Conservation (phyloP, 2,888 invertebrate genomes). For the Lithophane leautieri region DNA sequence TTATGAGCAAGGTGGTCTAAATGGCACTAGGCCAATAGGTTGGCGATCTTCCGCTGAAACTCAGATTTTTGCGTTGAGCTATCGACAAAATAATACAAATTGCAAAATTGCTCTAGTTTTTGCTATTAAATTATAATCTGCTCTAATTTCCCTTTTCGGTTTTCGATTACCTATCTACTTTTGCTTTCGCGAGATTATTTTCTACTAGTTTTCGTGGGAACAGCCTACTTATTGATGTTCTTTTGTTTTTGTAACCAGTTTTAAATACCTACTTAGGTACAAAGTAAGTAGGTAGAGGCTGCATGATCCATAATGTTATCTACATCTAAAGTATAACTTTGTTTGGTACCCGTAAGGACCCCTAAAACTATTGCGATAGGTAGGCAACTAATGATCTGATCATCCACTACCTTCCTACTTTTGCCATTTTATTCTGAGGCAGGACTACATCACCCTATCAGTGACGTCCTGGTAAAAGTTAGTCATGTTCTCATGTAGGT, state of each 20-base stretch:
- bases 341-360: not conserved
- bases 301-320: not conserved
- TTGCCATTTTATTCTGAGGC: not conserved
- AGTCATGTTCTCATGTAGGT: too few species aligned
- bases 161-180: slow-evolving; percentile 27
- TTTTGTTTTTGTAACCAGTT: slow-evolving; percentile 24
- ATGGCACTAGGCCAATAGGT: slow-evolving; percentile 41
- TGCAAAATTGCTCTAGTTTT: slow-evolving; percentile 28
- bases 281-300: not conserved
- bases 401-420: not conserved
- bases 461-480: not conserved
- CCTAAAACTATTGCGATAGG: too few species aligned
- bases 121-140: slow-evolving; percentile 24
- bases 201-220: slow-evolving; percentile 38
- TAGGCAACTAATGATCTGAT: not conserved
- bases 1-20: slow-evolving; percentile 20
- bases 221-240: slow-evolving; percentile 15
- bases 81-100: slow-evolving; percentile 17
- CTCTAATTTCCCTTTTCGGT: slow-evolving; percentile 50
- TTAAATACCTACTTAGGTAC: not conserved
- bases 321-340: not conserved
- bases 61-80: not conserved
- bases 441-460: not conserved
- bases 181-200: slow-evolving; percentile 32
- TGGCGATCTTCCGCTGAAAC: slow-evolving; percentile 16